Percentiles rank a stretch among this genome's conserved stretches.
Evolutionary conservation across 2,888 invertebrate species (phyloP).

Genomic region (Ormia ochracea): DNA sequence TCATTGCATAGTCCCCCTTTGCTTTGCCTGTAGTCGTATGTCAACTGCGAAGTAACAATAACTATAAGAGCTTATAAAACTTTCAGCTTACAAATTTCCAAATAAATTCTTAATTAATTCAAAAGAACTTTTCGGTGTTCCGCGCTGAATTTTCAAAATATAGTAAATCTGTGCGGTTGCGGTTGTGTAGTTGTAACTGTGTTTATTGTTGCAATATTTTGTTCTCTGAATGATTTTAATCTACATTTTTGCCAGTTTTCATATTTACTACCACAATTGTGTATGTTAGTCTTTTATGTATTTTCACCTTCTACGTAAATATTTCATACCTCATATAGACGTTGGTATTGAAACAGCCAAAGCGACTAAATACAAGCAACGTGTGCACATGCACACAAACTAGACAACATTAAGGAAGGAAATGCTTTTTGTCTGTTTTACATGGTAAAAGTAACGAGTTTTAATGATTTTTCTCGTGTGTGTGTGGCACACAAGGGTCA

Average conservation of each 20-base stretch:
- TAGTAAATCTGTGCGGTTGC: too few species aligned
- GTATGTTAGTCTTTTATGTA: conserved; percentile 8
- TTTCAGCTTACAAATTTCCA: neutral
- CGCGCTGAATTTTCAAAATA: neutral
- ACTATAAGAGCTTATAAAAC: neutral
- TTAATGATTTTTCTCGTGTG: conserved; percentile 29
- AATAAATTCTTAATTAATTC: neutral
- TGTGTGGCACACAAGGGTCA: conserved; percentile 52
- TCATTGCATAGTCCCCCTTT: too few species aligned
- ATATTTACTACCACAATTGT: neutral
- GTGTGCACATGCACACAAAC: neutral
- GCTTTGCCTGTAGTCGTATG: too few species aligned
- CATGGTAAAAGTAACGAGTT: conserved; percentile 8
- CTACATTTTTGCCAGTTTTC: neutral
- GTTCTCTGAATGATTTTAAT: conserved; percentile 15
- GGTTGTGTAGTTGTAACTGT: too few species aligned
- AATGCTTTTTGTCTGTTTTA: conserved; percentile 12
- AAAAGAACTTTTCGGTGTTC: neutral
- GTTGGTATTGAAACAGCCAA: conserved; percentile 3
- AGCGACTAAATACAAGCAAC: neutral
- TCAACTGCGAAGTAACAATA: too few species aligned
- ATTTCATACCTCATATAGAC: conserved; percentile 23
- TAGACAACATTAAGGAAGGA: neutral
- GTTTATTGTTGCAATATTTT: conserved; percentile 29
- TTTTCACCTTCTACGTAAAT: conserved; percentile 49